phyloP scores from a whole-genome alignment of 2,888 invertebrate genomes.

The Tinea trinotella region DNA sequence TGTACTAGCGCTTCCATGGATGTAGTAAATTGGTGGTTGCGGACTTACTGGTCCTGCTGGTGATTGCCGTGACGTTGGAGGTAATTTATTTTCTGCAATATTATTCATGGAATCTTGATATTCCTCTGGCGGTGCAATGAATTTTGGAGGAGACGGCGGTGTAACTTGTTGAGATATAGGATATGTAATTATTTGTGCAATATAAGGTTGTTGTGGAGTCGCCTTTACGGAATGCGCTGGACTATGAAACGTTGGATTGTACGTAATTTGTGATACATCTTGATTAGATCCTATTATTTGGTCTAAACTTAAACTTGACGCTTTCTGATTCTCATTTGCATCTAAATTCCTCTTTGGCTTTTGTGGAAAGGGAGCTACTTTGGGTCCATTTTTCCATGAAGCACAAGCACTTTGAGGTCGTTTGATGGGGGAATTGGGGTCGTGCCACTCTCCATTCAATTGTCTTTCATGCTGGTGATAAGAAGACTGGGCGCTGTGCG shows the following conservation, averaged over 20 bases:
- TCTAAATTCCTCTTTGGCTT: conserved; percentile 50
- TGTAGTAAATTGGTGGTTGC: conserved; percentile 52
- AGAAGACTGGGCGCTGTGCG: conserved; percentile 52
- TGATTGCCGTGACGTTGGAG: conserved; percentile 35
- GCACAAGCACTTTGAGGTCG: conserved; percentile 58
- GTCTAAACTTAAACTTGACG: conserved; percentile 35
- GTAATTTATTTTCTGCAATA: conserved; percentile 41
- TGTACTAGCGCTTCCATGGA: conserved; percentile 49
- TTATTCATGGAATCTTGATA: conserved; percentile 61
- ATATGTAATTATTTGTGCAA: conserved; percentile 62
- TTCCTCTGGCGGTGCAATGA: conserved; percentile 61
- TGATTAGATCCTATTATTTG: conserved; percentile 35
- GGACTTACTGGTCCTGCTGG: conserved; percentile 34
- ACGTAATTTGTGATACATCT: conserved; percentile 61
- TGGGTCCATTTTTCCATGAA: conserved; percentile 60
- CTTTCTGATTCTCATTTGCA: conserved; percentile 43
- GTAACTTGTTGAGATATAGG: conserved; percentile 63
- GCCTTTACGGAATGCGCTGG: conserved; percentile 55
- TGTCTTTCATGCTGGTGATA: conserved; percentile 44
- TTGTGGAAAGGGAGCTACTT: conserved; percentile 54
- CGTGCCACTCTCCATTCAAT: conserved; percentile 49
- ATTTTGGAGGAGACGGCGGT: conserved; percentile 58
- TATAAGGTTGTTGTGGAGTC: conserved; percentile 52
- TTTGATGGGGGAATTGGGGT: conserved; percentile 57
- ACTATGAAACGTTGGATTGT: conserved; percentile 68